Evolutionary conservation across 2,888 invertebrate species (phyloP), one percentile per base, ranked within the genome.

Genomic region (Aquatica leii): DNA sequence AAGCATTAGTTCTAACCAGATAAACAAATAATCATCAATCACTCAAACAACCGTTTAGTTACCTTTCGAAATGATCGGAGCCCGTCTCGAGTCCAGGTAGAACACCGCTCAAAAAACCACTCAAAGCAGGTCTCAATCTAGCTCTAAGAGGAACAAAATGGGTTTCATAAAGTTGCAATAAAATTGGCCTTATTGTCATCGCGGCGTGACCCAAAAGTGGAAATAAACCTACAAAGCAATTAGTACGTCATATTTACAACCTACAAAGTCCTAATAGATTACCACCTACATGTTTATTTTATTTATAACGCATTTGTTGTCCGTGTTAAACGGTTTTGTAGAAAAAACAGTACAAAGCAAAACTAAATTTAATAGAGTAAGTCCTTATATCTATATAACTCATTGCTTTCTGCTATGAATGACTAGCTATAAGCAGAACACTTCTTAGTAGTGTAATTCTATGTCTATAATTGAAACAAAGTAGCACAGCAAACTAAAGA

Each of bases 181-280:
- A 82, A 1, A 90, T 86, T 4, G 93, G 93, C 73, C 94, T 88
- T 21, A 96, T 95, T 81, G 92, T 93, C 90, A 95, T 94, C 14
- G 94, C 94, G 51, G 95, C 94, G 83, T 94, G 90, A 31, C 91
- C 90, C 71, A 95, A 85, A 37, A 96, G 81, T n/a, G 96, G 95
- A 81, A 96, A 95, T 34, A 96, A 84, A 9, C 96, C 95, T 85
- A 62, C 3, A 59, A 37, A 37, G 9, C 14, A 37, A 11, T 37
- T 37, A 12, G 2, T 11, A 12, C 11, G 9, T 6, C 9, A 37
- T 37, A 12, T 11, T 37, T 37, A 12, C 37, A 6, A 37, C 11
- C 14, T 12, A 11, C 11, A 37, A 12, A 37, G 2, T 37, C 2
- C 6, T 24, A 6, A 24, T 24, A 24, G 24, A 24, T 24, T 24